phyloP scores from a whole-genome alignment of 2,888 invertebrate species.

The Nomada hirtipes region DNA sequence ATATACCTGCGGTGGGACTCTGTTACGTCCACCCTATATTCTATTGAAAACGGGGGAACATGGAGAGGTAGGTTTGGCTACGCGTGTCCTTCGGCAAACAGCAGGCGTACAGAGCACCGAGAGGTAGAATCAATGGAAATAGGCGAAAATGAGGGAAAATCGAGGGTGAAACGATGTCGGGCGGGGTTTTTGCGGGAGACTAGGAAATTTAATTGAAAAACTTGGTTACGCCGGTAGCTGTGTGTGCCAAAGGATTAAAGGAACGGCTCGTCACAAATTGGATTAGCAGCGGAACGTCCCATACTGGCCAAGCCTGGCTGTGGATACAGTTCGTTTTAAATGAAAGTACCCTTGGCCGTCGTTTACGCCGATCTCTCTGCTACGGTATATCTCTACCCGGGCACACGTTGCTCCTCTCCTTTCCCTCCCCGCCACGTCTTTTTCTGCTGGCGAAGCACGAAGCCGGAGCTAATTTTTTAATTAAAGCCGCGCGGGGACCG shows the following conservation, averaged over 20 bases:
- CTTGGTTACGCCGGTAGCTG: conserved; percentile 57
- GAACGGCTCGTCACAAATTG: conserved; percentile 75
- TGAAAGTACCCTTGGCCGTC: conserved; percentile 71
- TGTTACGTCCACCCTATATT: neutral
- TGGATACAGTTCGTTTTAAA: conserved; percentile 71
- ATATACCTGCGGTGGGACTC: neutral
- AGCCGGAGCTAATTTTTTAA: conserved; percentile 72
- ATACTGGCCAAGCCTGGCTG: conserved; percentile 21
- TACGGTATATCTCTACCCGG: neutral
- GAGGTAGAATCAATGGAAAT: neutral
- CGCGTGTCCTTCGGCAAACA: conserved; percentile 5
- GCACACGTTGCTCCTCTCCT: conserved; percentile 16
- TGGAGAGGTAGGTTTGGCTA: too few relatives aligned
- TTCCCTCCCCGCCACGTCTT: neutral
- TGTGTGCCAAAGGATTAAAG: conserved; percentile 73
- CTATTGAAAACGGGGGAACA: neutral
- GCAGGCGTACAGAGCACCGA: neutral
- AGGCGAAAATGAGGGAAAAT: conserved; percentile 35
- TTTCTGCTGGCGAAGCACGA: conserved; percentile 22
- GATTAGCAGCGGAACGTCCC: conserved; percentile 68
- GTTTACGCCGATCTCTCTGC: conserved; percentile 61
- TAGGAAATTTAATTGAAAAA: conserved; percentile 73
- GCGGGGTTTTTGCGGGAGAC: conserved; percentile 59
- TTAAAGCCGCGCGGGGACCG: conserved; percentile 51
- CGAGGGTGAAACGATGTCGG: conserved; percentile 20